A percentile compares a stretch with the other conserved stretches of the same genome.
phyloP scores from a whole-genome alignment of 92 coral and sea anemone genomes.

The Pocillopora meandrina region DNA sequence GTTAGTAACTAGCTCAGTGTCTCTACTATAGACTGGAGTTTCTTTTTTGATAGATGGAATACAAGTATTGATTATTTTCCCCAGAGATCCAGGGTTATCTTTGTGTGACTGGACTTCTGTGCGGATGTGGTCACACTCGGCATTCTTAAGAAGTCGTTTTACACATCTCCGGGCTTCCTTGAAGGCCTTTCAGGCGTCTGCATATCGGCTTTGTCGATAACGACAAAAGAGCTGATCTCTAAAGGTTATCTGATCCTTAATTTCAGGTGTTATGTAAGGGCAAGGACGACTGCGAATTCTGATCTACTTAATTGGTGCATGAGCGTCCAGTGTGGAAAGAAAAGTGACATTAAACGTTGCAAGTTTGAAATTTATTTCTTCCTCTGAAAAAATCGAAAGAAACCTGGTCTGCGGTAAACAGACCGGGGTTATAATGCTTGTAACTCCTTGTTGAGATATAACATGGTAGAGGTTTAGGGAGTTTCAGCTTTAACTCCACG shows the following conservation, averaged over 20 bases:
- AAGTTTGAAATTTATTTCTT: constrained; percentile 31
- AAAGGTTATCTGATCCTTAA: constrained; percentile 29
- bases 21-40: too few species aligned
- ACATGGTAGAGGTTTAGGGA: constrained; percentile 28
- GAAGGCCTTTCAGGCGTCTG: too few species aligned
- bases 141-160: too few species aligned
- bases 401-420: constrained; percentile 3
- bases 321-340: too few species aligned
- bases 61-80: constrained; percentile 30
- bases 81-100: constrained; percentile 32
- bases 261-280: constrained; percentile 56
- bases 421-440: constrained; percentile 34
- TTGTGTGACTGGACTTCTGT: constrained; percentile 26
- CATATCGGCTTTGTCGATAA: not conserved
- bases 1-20: too few species aligned
- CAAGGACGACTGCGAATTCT: constrained; percentile 56
- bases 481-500: constrained; percentile 47
- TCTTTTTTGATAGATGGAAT: constrained; percentile 20
- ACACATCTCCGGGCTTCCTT: too few species aligned
- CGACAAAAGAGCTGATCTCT: not conserved
- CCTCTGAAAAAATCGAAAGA: constrained; percentile 16
- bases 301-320: constrained; percentile 57
- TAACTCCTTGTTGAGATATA: constrained; percentile 27
- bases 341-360: too few species aligned
- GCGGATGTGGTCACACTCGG: too few species aligned